Evolutionary conservation across 2,113 vertebrate genomes (phyloP), one percentile per base, ranked within the genome.

Genomic region (Cephalopholis sonnerati): DNA sequence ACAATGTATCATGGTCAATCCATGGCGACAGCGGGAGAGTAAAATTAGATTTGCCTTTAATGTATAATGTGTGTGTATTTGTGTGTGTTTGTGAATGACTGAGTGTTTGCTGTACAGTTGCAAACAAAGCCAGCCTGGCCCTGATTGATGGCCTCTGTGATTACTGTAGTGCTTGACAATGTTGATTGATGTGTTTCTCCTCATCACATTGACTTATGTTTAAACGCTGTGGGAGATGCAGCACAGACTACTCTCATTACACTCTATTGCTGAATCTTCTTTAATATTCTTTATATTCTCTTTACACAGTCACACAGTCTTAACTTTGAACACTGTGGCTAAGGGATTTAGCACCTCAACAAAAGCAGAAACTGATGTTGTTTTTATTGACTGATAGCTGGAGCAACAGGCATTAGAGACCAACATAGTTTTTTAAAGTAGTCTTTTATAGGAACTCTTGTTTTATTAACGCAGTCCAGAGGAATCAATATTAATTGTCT

Each of bases 91-190:
- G 27, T 63, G 5, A 55, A 29, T 67, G 57, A 73, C 18, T 53
- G 17, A 78, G 24, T 54, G 6, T 69, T 77, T 58, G 15, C 36
- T 44, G 4, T 50, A 9, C 36, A 25, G 16, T 20, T 29, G 12
- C 68, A 69, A 54, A 67, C 46, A 76, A 72, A 77, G 46, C 29
- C 51, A 32, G 29, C 36, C 11, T 25, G 24, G 11, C n/a, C 4
- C 16, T 84, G 74, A 83, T 69, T 81, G 74, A 84, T 86, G 24
- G 51, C 62, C 46, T 36, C 27, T 64, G 51, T 79, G 67, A 63
- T 69, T 48, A 75, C 41, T 54, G 36, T 62, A 51, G 62, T 22
- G 15, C 41, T 79, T 11, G 20, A 24, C 44, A 36, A 48, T 50
- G 53, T 63, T 87, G 79, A 87, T 74, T 73, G 18, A 81, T 68